Conservation (phyloP, 2,797 vertebrate genomes). For the Scolopax bukidnonensis region DNA sequence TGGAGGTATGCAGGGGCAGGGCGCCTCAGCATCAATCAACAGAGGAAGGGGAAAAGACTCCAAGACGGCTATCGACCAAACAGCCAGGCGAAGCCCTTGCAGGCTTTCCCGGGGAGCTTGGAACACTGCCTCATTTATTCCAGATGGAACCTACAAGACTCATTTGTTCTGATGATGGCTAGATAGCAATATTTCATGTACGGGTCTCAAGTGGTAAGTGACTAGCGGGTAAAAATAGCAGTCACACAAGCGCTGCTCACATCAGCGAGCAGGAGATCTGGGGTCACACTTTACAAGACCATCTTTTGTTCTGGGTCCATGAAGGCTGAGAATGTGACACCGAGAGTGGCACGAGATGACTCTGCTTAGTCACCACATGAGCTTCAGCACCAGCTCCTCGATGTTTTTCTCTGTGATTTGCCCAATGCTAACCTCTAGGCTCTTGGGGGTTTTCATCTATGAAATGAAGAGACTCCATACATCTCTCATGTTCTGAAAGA, state of each 20-base stretch:
- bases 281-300: background rate
- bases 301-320: background rate
- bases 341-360: background rate
- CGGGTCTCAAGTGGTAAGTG: background rate
- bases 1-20: background rate
- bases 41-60: background rate
- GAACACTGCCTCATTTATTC: conserved; percentile 37
- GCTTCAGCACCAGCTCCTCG: background rate
- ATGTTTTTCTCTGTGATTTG: background rate
- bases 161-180: background rate
- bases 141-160: conserved; percentile 15
- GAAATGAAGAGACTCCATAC: background rate
- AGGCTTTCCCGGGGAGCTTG: conserved; percentile 4
- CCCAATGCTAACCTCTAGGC: background rate
- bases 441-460: background rate
- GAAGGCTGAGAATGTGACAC: background rate
- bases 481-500: background rate
- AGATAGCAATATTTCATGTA: background rate
- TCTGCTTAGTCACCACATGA: background rate
- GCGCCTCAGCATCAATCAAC: background rate
- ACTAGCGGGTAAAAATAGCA: background rate
- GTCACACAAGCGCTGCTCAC: background rate
- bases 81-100: background rate
- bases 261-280: background rate
- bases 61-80: background rate